Conservation (phyloP, 2,797 vertebrate genomes). For the Peromyscus attwateri region DNA sequence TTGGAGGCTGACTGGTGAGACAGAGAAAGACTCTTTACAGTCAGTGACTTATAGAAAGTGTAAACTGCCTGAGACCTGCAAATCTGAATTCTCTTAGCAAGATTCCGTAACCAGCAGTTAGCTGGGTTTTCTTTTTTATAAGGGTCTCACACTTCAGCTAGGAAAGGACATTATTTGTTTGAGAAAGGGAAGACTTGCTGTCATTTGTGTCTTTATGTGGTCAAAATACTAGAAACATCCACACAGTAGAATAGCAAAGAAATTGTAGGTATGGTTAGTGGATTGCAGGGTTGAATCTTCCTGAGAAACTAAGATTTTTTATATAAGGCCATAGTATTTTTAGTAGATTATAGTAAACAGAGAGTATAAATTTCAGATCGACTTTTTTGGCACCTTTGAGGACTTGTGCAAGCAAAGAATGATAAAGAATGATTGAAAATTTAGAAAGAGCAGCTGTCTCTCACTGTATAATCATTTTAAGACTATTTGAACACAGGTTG, state of each 20-base stretch:
- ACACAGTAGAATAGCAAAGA: neutral
- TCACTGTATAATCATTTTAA: neutral
- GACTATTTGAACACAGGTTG: neutral
- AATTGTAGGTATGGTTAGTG: neutral
- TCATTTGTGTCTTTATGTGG: neutral
- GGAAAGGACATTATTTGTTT: conserved; percentile 8
- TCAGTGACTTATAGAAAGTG: neutral
- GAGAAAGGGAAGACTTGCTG: neutral
- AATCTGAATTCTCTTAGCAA: neutral
- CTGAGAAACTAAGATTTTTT: conserved; percentile 4
- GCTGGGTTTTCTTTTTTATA: neutral
- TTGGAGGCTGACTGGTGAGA: neutral
- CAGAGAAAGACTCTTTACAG: neutral
- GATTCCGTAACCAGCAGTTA: neutral
- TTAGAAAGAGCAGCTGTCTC: neutral
- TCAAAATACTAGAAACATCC: neutral
- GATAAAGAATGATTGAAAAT: neutral
- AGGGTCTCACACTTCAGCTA: neutral
- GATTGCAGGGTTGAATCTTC: neutral
- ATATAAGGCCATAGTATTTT: neutral
- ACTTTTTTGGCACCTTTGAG: neutral
- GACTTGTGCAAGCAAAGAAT: conserved; percentile 5
- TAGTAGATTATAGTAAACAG: neutral
- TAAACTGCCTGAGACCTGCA: neutral
- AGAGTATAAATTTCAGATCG: conserved; percentile 24